Evolutionary conservation across 2,888 invertebrate species (phyloP), one percentile per base, ranked within the genome.

Genomic region (Napeogenes sylphis): DNA sequence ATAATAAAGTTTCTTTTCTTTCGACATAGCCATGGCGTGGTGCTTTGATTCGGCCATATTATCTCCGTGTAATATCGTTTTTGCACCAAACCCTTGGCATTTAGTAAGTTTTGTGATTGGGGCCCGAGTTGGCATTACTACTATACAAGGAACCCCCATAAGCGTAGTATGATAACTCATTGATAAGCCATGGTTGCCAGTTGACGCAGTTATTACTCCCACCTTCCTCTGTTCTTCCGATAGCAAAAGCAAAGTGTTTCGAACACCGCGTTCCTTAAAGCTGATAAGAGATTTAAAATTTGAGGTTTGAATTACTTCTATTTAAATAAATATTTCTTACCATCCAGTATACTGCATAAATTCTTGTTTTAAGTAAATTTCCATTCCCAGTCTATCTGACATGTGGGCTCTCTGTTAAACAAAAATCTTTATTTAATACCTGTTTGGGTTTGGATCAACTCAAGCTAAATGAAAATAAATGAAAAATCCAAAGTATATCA

Each of bases 191-290:
- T 99, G 98, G 83, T 99, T 99, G 0, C 98, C 98, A 47, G 96
- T 92, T 2, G 97, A 96, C 0, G 98, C 98, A 1, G 98, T 94
- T 64, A 97, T 94, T 0, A 98, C 97, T 2, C 98, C 98, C 47
- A 79, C 83, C 67, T 90, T 91, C 78, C 93, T 94, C 78, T 97
- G 94, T 32, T 96, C 95, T 30, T 94, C 92, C 2, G 92, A 83
- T 4, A 98, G 84, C 84, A 93, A 93, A 70, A 95, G 76, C 58
- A 98, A 87, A 0, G 96, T 93, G 76, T 97, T 96, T 33, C 97
- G 91, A 0, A 97, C 98, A 0, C 98, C 98, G 65, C 98, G 92
- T 81, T 98, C 98, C 82, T 98, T 98, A 80, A 98, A 98, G 84
- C 97, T 97, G 75, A 58, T 21, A 53, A 30, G 58, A 21, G 54